Evolutionary conservation across 1,140 invertebrate species (phyloP).

Genomic region (Magallana ariakensis): DNA sequence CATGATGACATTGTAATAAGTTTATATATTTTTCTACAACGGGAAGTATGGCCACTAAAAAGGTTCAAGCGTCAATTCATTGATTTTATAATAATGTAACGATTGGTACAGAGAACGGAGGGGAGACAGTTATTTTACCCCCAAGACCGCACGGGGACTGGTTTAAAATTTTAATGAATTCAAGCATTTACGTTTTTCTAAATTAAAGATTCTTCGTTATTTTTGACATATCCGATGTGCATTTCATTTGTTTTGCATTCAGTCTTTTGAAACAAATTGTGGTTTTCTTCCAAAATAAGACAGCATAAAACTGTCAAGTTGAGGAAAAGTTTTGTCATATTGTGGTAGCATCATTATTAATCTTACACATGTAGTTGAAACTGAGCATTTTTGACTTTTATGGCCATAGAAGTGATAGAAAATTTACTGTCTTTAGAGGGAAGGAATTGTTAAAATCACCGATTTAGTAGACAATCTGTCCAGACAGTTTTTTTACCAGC

Average conservation of each 20-base stretch:
- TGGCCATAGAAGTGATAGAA: background rate
- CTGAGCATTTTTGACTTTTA: conserved; percentile 5
- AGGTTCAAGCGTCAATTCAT: no score
- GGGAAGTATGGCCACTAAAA: no score
- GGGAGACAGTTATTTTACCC: no score
- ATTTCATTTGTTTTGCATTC: background rate
- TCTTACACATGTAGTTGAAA: background rate
- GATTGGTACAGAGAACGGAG: no score
- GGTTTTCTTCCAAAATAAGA: background rate
- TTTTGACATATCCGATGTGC: background rate
- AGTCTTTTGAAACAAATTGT: background rate
- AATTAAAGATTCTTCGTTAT: background rate
- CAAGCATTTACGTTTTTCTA: background rate
- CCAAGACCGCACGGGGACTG: background rate
- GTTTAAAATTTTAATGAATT: conserved; percentile 2
- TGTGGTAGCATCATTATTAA: background rate
- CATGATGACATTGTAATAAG: no score
- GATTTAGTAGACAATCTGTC: background rate
- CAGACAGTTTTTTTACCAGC: background rate
- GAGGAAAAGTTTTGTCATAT: conserved; percentile 12
- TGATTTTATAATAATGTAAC: no score
- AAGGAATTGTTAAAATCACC: no score
- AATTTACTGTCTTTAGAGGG: no score
- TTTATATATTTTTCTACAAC: no score
- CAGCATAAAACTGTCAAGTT: background rate